Evolutionary conservation across 1,140 invertebrate genomes (phyloP).

Genomic region (Papilio polyxenes): DNA sequence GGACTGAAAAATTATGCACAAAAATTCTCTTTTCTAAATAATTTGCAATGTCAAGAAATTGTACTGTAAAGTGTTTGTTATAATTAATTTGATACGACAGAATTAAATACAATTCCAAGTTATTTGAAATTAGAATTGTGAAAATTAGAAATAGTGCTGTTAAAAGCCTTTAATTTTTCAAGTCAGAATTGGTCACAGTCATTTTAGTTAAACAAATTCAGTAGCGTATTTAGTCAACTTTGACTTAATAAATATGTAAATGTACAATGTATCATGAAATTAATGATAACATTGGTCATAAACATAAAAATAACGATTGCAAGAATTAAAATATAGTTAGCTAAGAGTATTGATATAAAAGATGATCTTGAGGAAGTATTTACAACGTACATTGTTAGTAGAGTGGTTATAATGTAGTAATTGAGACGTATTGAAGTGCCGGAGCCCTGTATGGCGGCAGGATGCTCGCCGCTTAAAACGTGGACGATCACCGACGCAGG

Average conservation of each 20-base stretch:
- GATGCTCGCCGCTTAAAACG: conserved; percentile 86
- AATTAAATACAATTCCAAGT: neutral
- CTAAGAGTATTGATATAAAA: conserved; percentile 44
- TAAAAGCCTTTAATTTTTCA: neutral
- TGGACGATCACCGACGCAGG: conserved; percentile 81
- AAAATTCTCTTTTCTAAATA: neutral
- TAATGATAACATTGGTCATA: conserved; percentile 23
- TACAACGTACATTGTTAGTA: conserved; percentile 52
- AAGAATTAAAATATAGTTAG: conserved; percentile 39
- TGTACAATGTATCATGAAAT: conserved; percentile 22
- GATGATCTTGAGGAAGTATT: conserved; percentile 46
- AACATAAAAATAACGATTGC: conserved; percentile 16
- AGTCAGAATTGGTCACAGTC: neutral
- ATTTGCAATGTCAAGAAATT: neutral
- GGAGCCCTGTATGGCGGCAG: conserved; percentile 88
- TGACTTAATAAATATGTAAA: conserved; percentile 8
- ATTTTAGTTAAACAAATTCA: neutral
- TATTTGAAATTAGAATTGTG: conserved; percentile 3
- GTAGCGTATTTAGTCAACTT: conserved; percentile 26
- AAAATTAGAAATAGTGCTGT: neutral
- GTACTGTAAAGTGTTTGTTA: neutral
- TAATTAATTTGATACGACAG: neutral
- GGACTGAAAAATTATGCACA: neutral
- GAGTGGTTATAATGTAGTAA: conserved; percentile 54
- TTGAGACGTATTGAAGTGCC: conserved; percentile 73